These are phyloP conservation scores for Cantharis rufa DNA, from an alignment of 2,888 invertebrate species.

Conservation along the genomic window DNA sequence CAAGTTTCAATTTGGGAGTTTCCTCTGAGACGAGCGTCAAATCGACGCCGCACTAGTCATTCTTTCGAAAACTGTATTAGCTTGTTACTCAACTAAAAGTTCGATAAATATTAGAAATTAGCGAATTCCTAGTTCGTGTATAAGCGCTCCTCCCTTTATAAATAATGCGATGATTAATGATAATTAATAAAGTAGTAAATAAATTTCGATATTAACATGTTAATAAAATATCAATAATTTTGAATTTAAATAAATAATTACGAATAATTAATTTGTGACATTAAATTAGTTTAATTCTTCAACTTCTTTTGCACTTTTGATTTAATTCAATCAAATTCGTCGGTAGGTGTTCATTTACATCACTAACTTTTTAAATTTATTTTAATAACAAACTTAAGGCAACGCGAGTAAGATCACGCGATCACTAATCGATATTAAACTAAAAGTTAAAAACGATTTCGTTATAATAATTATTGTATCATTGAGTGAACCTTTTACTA, in stretches of 20 bases:
- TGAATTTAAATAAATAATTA: background rate
- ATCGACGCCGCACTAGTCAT: constrained; percentile 21
- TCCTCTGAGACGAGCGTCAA: constrained; percentile 18
- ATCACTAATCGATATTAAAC: background rate
- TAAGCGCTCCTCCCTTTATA: background rate
- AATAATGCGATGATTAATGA: background rate
- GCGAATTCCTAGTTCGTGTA: background rate
- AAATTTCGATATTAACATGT: background rate
- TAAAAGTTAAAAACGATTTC: background rate
- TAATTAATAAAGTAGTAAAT: background rate
- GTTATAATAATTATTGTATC: background rate
- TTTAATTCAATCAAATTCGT: background rate
- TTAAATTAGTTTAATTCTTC: background rate
- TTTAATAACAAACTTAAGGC: background rate
- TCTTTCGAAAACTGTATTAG: background rate
- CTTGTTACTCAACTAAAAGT: constrained; percentile 24
- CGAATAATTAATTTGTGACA: background rate
- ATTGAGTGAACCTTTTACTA: background rate
- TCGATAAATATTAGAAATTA: constrained; percentile 5
- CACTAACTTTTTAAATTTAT: background rate
- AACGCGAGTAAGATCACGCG: background rate
- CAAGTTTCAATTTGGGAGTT: constrained; percentile 14
- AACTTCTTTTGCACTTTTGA: background rate
- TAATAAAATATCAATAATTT: background rate
- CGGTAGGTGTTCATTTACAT: background rate